Percentiles rank a stretch among this genome's conserved stretches.
phyloP scores from a whole-genome alignment of 2,113 vertebrate species.

The Nematolebias whitei region DNA sequence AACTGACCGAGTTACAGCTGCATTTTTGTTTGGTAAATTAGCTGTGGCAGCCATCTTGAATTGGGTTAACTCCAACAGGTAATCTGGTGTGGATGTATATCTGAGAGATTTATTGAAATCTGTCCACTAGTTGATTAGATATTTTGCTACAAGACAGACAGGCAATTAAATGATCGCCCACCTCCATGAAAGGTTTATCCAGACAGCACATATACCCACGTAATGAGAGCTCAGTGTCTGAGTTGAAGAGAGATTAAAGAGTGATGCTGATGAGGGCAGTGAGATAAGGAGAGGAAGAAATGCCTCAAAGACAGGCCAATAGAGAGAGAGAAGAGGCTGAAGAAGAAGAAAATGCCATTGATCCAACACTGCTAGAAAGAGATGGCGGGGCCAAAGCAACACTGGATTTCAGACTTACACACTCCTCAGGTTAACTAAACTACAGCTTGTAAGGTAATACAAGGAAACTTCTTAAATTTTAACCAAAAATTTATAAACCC shows the following conservation, averaged over 20 bases:
- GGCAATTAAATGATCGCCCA: no score
- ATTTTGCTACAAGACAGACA: no score
- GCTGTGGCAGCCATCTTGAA: no score
- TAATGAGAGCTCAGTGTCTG: constrained; percentile 33
- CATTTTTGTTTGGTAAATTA: no score
- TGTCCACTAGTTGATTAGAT: no score
- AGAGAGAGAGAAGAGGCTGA: constrained; percentile 18
- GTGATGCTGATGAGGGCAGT: constrained; percentile 47
- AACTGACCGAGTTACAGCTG: no score
- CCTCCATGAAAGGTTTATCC: neutral
- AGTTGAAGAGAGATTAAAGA: constrained; percentile 42
- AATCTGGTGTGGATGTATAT: no score
- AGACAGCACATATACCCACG: constrained; percentile 18
- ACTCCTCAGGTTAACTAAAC: constrained; percentile 13
- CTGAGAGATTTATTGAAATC: no score
- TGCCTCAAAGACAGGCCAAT: constrained; percentile 40
- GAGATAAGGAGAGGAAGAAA: constrained; percentile 38
- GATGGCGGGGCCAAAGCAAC: constrained; percentile 53
- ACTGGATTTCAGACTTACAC: constrained; percentile 39
- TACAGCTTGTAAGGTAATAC: neutral
- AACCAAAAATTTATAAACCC: no score
- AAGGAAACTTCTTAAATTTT: neutral
- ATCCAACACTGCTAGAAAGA: constrained; percentile 66
- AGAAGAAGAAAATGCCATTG: constrained; percentile 53
- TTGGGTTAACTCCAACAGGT: no score